phyloP scores from a whole-genome alignment of 2,113 vertebrate genomes.

The Pongo pygmaeus region DNA sequence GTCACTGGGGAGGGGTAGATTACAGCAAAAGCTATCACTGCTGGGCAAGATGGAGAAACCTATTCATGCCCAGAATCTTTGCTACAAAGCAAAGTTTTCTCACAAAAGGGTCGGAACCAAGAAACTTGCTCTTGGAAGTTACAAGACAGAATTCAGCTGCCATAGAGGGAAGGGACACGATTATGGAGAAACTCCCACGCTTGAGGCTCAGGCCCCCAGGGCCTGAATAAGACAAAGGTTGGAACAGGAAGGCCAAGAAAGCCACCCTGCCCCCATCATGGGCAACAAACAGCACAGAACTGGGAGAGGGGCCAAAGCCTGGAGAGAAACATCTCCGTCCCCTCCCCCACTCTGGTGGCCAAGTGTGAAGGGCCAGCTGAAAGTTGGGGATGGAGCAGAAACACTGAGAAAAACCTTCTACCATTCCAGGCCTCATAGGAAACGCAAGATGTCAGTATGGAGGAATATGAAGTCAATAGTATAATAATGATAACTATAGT shows the following conservation, averaged over 20 bases:
- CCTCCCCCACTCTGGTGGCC: fast-evolving
- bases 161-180: background rate
- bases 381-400: background rate
- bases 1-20: background rate
- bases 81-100: background rate
- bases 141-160: background rate
- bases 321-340: background rate
- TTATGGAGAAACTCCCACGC: background rate
- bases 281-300: background rate
- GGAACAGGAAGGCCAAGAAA: background rate
- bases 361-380: background rate
- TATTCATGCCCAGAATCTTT: background rate
- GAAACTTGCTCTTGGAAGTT: background rate
- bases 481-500: background rate
- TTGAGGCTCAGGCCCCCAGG: background rate
- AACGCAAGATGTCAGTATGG: background rate
- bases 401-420: background rate
- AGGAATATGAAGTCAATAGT: background rate
- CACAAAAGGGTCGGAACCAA: background rate
- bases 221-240: background rate
- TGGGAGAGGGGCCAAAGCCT: background rate
- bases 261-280: background rate
- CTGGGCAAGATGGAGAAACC: background rate
- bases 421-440: background rate
- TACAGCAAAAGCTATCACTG: background rate